A percentile compares a stretch with the other conserved stretches of the same genome.
These are phyloP conservation scores for Sorex maritimensis DNA, from an alignment of 2,797 vertebrate genomes.

Conservation along the genomic window DNA sequence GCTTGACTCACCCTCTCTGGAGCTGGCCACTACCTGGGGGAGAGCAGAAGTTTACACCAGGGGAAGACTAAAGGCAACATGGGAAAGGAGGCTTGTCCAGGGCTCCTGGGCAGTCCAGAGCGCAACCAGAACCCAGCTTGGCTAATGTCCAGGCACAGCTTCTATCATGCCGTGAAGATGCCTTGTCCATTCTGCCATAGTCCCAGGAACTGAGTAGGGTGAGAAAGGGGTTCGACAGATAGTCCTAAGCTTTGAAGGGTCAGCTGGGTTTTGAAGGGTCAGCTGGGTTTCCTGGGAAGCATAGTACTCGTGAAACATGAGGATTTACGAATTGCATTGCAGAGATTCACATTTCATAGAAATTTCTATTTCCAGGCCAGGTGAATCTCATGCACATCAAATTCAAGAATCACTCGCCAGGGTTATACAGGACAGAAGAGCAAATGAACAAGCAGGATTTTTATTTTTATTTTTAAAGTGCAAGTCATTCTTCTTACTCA, in stretches of 20 bases:
- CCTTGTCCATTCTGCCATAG: neutral
- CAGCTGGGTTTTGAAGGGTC: neutral
- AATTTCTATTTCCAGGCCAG: neutral
- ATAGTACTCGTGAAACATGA: neutral
- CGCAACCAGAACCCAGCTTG: neutral
- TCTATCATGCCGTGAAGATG: neutral
- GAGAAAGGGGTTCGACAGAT: neutral
- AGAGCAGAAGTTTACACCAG: neutral
- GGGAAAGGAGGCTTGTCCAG: neutral
- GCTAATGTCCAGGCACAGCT: neutral
- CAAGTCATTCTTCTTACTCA: conserved; percentile 84
- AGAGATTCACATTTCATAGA: neutral
- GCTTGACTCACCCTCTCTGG: neutral
- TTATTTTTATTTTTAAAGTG: conserved; percentile 55
- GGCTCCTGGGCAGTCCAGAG: neutral
- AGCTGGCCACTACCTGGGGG: neutral
- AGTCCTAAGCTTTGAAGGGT: neutral
- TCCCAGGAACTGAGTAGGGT: neutral
- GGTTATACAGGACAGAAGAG: conserved; percentile 44
- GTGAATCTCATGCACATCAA: neutral
- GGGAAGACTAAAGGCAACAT: neutral
- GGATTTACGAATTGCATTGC: neutral
- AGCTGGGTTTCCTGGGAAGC: neutral
- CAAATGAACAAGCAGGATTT: conserved; percentile 48
- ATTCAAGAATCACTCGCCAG: conserved; percentile 56